phyloP scores from a whole-genome alignment of 2,888 invertebrate species.

The Drosophila siamana region DNA sequence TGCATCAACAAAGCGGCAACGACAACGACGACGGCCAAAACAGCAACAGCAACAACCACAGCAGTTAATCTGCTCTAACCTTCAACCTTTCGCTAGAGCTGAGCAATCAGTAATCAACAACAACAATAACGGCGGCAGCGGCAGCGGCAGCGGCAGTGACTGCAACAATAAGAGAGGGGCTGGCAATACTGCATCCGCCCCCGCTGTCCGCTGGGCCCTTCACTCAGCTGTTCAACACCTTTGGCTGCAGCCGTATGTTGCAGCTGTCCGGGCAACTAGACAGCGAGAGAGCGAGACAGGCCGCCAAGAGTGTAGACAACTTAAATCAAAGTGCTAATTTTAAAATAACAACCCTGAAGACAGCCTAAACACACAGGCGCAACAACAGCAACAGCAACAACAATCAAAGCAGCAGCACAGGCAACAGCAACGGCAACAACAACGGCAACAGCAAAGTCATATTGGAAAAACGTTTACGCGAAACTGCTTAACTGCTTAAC shows the following conservation, averaged over 20 bases:
- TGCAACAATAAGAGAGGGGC: constrained; percentile 11
- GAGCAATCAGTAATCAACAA: constrained; percentile 68
- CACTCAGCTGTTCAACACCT: constrained; percentile 76
- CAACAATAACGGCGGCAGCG: too few species aligned
- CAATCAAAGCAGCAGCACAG: constrained; percentile 26
- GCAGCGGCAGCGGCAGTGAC: too few species aligned
- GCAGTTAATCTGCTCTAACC: constrained; percentile 63
- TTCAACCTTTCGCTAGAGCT: constrained; percentile 62
- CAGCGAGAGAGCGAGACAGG: too few species aligned
- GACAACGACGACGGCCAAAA: constrained; percentile 28
- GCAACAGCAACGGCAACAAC: too few species aligned
- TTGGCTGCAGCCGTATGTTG: constrained; percentile 49
- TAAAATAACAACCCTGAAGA: constrained; percentile 80
- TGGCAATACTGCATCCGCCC: constrained; percentile 36
- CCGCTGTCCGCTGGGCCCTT: constrained; percentile 60
- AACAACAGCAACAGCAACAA: constrained; percentile 37
- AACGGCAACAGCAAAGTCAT: constrained; percentile 58
- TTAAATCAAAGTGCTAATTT: constrained; percentile 81
- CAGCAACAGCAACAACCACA: too few species aligned
- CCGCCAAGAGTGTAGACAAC: constrained; percentile 80
- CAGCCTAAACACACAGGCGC: constrained; percentile 77
- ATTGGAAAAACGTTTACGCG: constrained; percentile 79
- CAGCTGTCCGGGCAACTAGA: constrained; percentile 50
- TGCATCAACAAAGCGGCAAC: constrained; percentile 60
- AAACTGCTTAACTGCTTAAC: constrained; percentile 81